Percentiles rank a stretch among this genome's conserved stretches.
phyloP scores from a whole-genome alignment of 64 coral and sea anemone genomes.

The Actinia tenebrosa region DNA sequence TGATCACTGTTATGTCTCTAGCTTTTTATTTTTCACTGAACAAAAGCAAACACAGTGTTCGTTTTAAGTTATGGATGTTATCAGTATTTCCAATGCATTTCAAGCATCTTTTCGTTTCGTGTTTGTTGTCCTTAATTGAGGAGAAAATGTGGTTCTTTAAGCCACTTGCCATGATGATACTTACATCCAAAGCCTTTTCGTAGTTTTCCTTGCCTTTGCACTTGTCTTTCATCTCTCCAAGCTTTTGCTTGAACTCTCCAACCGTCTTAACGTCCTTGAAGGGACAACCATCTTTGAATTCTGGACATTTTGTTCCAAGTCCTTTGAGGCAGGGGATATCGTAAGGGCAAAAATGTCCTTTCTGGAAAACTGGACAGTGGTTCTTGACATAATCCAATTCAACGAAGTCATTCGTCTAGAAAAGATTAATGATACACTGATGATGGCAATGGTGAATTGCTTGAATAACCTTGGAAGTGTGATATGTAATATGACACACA shows the following conservation, averaged over 20 bases:
- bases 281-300: constrained; percentile 36
- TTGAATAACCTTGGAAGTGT: too few species aligned
- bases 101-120: background rate
- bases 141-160: background rate
- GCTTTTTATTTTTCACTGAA: too few species aligned
- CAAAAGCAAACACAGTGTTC: too few species aligned
- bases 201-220: constrained; percentile 9
- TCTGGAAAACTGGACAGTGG: constrained; percentile 29
- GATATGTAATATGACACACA: too few species aligned
- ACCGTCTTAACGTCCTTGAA: constrained; percentile 18
- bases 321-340: background rate
- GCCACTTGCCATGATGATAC: background rate
- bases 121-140: background rate
- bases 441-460: too few species aligned
- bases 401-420: background rate
- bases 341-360: constrained; percentile 14
- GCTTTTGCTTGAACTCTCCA: background rate
- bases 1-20: too few species aligned
- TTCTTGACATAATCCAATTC: background rate
- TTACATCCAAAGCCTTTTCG: constrained; percentile 26
- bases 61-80: too few species aligned
- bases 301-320: constrained; percentile 4
- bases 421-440: too few species aligned
- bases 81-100: background rate
- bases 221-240: constrained; percentile 27